phyloP scores from a whole-genome alignment of 2,113 vertebrate species.

The Romanogobio albipinnatus region DNA sequence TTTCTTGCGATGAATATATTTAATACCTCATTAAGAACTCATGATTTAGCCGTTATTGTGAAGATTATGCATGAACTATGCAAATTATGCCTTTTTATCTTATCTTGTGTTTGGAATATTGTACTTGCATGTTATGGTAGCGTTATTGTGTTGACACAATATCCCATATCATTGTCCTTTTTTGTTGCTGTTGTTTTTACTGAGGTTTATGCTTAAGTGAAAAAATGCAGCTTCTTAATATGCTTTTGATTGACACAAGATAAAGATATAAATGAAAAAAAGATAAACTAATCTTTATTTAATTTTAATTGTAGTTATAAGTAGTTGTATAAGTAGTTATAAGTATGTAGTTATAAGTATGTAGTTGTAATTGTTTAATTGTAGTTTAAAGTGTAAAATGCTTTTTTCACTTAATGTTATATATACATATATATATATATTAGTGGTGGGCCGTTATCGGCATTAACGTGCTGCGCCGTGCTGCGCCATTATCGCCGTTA shows the following conservation, averaged over 20 bases:
- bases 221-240: not conserved
- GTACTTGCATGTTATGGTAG: not conserved
- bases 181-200: not conserved
- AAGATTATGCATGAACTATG: conserved; percentile 14
- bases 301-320: too few relatives aligned
- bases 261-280: too few relatives aligned
- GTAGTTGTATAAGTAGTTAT: too few relatives aligned
- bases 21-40: conserved; percentile 46
- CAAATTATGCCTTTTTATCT: not conserved
- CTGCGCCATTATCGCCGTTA: too few relatives aligned
- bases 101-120: conserved; percentile 4
- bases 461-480: too few relatives aligned
- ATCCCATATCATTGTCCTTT: not conserved
- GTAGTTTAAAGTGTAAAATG: not conserved
- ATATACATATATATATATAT: too few relatives aligned
- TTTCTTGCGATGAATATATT: conserved; percentile 45
- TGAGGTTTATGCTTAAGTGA: not conserved
- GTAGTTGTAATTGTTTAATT: too few relatives aligned
- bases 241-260: not conserved
- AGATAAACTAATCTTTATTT: too few relatives aligned
- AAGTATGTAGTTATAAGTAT: too few relatives aligned
- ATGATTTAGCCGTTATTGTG: conserved; percentile 35
- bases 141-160: not conserved
- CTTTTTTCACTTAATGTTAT: too few relatives aligned
- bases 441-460: too few relatives aligned